Evolutionary conservation across 1,140 invertebrate genomes (phyloP), one percentile per base, ranked within the genome.

Genomic region (Calliphora vicina): DNA sequence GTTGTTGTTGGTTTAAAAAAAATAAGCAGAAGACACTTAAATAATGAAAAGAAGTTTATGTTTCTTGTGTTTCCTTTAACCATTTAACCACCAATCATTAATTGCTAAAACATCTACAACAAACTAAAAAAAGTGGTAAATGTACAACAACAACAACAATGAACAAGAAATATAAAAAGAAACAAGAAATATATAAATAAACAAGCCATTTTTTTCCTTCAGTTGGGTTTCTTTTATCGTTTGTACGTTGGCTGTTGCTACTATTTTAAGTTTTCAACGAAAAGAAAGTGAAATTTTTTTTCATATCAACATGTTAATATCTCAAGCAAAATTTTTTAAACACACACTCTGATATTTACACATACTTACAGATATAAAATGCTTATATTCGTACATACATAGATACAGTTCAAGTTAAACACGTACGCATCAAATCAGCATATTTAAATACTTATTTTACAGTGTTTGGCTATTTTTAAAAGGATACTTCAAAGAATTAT

Each of bases 261-360:
- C 13, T 57, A 57, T 57, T 57, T 57, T 15, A 57, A 5, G 50
- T 57, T n/a, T 57, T 57, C 1, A 15, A 57, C 71, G 71, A 73
- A 73, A 73, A 73, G 71, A 73, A 73, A 73, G 71, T 73, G 71
- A 73, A 73, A 73, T 73, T 73, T 73, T 73, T 73, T 27, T 57
- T 57, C n/a, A 57, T 57, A 57, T 57, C 50, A n/a, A 73, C 71
- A 71, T 26, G 67, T 13, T 71, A 23, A 26, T 10, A 73, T 73
- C 5, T 27, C 10, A 5, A 26, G 23, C 26, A 73, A 71, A 27
- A 27, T 73, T 27, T 10, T 25, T 26, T 10, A 73, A 27, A 57
- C 50, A 57, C 29, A 57, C 50, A 57, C 13, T 29, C 71, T n/a
- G n/a, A n/a, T n/a, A 73, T 25, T 26, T 15, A 73, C 25, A 73